Evolutionary conservation across 2,113 vertebrate species (phyloP).

Genomic region (Tupaia chinensis): DNA sequence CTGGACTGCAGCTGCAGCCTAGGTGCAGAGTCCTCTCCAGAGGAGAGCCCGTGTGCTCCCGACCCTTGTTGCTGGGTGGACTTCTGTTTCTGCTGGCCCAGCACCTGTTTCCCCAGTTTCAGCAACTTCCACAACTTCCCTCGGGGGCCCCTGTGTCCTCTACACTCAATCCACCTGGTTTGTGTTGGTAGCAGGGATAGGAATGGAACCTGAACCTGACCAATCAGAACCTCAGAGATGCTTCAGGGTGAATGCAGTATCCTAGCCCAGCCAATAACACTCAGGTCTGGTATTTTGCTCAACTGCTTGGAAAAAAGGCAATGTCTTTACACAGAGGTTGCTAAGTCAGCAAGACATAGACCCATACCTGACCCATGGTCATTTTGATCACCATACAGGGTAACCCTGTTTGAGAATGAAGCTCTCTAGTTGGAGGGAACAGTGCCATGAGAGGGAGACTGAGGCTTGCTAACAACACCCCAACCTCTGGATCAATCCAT

Average conservation of each 20-base stretch:
- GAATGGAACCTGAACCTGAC: neutral
- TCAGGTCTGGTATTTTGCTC: neutral
- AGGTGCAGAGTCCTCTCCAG: neutral
- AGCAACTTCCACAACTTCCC: neutral
- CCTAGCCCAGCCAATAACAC: neutral
- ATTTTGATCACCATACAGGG: neutral
- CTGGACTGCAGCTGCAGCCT: neutral
- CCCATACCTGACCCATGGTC: neutral
- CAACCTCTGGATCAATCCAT: neutral
- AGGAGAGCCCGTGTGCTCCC: rapidly evolving
- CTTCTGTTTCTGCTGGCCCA: neutral
- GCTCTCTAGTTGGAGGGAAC: neutral
- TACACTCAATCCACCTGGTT: neutral
- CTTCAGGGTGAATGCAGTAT: neutral
- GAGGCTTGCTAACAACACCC: neutral
- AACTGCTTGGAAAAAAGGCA: neutral
- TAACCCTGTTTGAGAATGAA: neutral
- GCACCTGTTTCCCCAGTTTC: neutral
- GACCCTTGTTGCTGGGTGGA: too few relatives aligned
- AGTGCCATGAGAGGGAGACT: neutral
- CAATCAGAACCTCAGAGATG: neutral
- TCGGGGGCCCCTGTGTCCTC: neutral
- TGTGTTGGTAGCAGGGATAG: neutral
- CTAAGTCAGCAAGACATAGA: neutral
- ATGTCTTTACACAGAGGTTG: neutral